Percentiles rank a stretch among this genome's conserved stretches.
Evolutionary conservation across 2,888 invertebrate species (phyloP).

Genomic region (Meghimatium bilineatum): DNA sequence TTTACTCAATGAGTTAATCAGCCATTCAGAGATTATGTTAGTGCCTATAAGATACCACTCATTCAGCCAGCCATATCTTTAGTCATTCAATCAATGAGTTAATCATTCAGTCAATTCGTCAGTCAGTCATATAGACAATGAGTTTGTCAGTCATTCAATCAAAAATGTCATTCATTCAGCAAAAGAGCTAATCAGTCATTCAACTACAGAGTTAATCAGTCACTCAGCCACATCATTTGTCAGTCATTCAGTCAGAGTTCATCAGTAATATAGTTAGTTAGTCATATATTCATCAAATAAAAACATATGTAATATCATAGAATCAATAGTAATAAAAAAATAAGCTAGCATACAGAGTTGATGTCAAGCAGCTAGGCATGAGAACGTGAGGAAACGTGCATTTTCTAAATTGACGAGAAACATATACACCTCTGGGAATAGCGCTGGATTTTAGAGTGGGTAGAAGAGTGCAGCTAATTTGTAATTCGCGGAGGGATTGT

Average conservation of each 20-base stretch:
- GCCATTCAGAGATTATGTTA: background rate
- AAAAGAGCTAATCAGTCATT: background rate
- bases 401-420: background rate
- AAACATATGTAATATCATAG: background rate
- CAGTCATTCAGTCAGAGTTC: background rate
- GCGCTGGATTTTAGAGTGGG: background rate
- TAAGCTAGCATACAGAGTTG: background rate
- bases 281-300: background rate
- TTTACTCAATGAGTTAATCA: constrained; percentile 11
- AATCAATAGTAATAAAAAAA: background rate
- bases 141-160: background rate
- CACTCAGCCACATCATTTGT: background rate
- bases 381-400: background rate
- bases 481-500: too few relatives aligned
- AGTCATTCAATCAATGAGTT: constrained; percentile 8
- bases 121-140: background rate
- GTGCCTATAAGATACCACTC: too few relatives aligned
- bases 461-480: background rate
- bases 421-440: background rate
- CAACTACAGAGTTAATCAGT: background rate
- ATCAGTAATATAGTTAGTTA: background rate
- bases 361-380: background rate
- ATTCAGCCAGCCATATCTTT: background rate
- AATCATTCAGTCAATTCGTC: background rate
- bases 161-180: background rate